Conservation (phyloP, 2,797 vertebrate genomes). For the Natrix natrix region DNA sequence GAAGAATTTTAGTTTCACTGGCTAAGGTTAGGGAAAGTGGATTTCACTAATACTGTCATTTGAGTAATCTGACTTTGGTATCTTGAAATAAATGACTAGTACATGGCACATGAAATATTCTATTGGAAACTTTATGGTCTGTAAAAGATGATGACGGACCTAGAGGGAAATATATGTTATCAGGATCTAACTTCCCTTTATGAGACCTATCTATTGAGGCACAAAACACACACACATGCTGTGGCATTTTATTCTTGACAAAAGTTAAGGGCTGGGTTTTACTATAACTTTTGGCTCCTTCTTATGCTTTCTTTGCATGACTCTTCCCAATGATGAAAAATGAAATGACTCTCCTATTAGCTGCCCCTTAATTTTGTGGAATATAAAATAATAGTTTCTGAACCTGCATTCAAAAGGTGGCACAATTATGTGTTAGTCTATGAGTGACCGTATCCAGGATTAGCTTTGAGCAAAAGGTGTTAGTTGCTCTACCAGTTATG, state of each 20-base stretch:
- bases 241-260: neutral
- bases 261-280: neutral
- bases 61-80: slow-evolving; percentile 12
- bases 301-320: neutral
- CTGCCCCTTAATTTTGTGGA: neutral
- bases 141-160: slow-evolving; percentile 21
- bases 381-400: slow-evolving; percentile 16
- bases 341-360: neutral
- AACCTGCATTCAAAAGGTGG: neutral
- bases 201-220: neutral
- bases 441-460: neutral
- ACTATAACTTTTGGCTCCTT: neutral
- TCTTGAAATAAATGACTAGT: slow-evolving; percentile 27
- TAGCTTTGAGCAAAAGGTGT: neutral
- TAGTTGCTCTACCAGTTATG: slow-evolving; percentile 10
- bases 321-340: neutral
- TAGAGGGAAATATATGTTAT: neutral
- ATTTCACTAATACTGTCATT: slow-evolving; percentile 51
- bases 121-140: slow-evolving; percentile 34
- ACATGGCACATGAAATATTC: neutral
- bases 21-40: slow-evolving; percentile 76
- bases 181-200: neutral
- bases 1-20: slow-evolving; percentile 75
- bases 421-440: slow-evolving; percentile 41
- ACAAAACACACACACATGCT: neutral